Conservation (phyloP, 2,113 vertebrate species). For the Mobula birostris region DNA sequence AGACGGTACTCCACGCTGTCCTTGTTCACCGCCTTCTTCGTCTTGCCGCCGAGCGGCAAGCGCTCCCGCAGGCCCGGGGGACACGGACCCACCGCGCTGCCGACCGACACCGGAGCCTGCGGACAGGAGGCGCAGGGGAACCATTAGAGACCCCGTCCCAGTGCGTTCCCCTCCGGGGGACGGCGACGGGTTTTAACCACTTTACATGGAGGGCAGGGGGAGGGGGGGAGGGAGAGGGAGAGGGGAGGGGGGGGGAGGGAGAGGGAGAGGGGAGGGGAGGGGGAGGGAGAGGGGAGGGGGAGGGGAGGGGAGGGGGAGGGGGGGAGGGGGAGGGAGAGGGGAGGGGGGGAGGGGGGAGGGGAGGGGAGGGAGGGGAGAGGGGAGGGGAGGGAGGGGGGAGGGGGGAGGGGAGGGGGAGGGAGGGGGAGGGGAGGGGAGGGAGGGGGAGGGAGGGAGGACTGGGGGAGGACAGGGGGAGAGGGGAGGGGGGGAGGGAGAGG, state of each 20-base stretch:
- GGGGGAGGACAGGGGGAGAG: background rate
- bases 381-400: background rate
- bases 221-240: background rate
- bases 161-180: too few relatives aligned
- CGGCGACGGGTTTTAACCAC: too few relatives aligned
- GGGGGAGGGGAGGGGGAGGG: background rate
- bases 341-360: background rate
- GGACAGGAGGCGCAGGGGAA: too few relatives aligned
- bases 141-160: too few relatives aligned
- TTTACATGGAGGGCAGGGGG: too few relatives aligned
- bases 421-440: background rate
- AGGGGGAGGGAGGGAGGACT: background rate
- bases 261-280: background rate
- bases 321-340: background rate
- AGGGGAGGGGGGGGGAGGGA: background rate
- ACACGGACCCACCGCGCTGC: too few relatives aligned
- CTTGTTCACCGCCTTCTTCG: constrained; percentile 88
- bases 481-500: too few relatives aligned
- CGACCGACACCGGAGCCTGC: too few relatives aligned
- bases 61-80: too few relatives aligned
- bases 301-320: background rate
- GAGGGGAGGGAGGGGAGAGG: background rate
- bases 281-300: background rate
- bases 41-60: constrained; percentile 53
- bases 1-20: constrained; percentile 87